A percentile compares a stretch with the other conserved stretches of the same genome.
Evolutionary conservation across 2,113 vertebrate species (phyloP).

Genomic region (Connochaetes taurinus): DNA sequence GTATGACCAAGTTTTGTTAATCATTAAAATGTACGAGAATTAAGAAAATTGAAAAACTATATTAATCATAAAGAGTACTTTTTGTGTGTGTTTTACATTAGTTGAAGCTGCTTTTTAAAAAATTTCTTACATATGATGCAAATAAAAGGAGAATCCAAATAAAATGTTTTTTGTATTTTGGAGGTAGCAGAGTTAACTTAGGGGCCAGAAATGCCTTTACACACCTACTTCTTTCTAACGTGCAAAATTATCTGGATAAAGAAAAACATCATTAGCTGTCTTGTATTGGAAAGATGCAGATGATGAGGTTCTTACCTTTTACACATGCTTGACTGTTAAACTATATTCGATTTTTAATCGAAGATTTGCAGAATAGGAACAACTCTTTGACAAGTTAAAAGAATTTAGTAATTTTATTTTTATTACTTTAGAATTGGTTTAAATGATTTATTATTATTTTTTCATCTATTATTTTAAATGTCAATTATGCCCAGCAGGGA

Average conservation of each 20-base stretch:
- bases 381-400: not conserved
- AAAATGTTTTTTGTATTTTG: not conserved
- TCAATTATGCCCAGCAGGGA: not conserved
- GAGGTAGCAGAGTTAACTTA: not conserved
- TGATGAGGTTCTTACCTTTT: not conserved
- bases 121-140: not conserved
- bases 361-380: not conserved
- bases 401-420: not conserved
- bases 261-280: not conserved
- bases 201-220: not conserved
- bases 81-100: not conserved
- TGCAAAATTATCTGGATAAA: not conserved
- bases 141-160: not conserved
- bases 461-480: not conserved
- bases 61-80: not conserved
- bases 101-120: not conserved
- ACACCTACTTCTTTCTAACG: not conserved
- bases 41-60: not conserved
- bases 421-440: not conserved
- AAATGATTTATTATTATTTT: not conserved
- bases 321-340: not conserved
- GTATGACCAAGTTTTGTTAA: not conserved
- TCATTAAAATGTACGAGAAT: not conserved
- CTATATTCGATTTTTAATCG: not conserved
- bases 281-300: not conserved